Conservation (phyloP, 2,797 vertebrate genomes). For the Rhinophrynus dorsalis region DNA sequence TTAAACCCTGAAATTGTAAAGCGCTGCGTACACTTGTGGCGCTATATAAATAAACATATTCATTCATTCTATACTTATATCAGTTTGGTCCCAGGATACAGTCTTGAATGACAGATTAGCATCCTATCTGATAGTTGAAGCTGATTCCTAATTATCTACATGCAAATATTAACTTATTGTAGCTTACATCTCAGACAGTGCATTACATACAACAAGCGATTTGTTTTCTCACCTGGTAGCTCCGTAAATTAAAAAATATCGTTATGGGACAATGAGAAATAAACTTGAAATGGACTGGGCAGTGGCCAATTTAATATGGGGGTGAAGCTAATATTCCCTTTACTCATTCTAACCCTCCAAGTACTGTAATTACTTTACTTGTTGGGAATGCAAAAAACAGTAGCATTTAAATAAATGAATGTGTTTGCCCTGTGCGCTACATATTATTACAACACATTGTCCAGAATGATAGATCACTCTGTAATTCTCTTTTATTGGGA, state of each 20-base stretch:
- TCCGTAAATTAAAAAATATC: slow-evolving; percentile 13
- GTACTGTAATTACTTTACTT: background rate
- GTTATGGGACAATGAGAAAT: slow-evolving; percentile 6
- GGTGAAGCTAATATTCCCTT: slow-evolving; percentile 7
- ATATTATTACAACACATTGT: background rate
- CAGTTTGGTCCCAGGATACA: too few relatives aligned
- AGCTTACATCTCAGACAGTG: too few relatives aligned
- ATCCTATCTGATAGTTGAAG: too few relatives aligned
- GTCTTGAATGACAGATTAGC: too few relatives aligned
- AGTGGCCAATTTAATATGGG: slow-evolving; percentile 10
- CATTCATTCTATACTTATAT: too few relatives aligned
- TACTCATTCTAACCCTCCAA: background rate
- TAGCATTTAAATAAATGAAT: slow-evolving; percentile 4
- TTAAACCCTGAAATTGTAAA: too few relatives aligned
- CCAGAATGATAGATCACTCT: slow-evolving; percentile 37
- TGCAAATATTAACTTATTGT: too few relatives aligned
- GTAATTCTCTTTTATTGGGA: slow-evolving; percentile 41
- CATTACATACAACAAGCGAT: slow-evolving; percentile 23
- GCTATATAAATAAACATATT: too few relatives aligned
- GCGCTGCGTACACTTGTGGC: too few relatives aligned
- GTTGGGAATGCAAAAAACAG: background rate
- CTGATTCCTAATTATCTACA: too few relatives aligned
- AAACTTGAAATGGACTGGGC: background rate
- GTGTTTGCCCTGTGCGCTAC: background rate
- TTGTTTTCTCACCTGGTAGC: slow-evolving; percentile 27